These are phyloP conservation scores for Drosophila gaucha DNA, from an alignment of 2,888 invertebrate species.

Conservation along the genomic window DNA sequence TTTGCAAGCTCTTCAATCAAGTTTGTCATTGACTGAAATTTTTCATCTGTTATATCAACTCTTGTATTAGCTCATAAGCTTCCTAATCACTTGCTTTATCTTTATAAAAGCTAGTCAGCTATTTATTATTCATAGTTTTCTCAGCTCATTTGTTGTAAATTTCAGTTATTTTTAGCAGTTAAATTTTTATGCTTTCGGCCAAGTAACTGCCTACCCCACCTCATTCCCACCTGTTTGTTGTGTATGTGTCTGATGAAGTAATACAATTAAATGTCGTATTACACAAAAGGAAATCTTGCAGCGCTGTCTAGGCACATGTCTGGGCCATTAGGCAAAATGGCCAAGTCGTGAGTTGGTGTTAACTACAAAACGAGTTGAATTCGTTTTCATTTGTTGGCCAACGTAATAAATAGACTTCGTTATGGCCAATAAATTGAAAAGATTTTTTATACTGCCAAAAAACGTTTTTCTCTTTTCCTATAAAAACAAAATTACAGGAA, in stretches of 20 bases:
- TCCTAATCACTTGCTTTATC: neutral
- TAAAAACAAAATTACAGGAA: neutral
- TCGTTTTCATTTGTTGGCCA: slow-evolving; percentile 58
- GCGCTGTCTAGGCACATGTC: slow-evolving; percentile 53
- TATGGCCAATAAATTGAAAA: slow-evolving; percentile 37
- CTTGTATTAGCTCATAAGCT: neutral
- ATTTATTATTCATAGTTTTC: slow-evolving; percentile 4
- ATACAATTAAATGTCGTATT: slow-evolving; percentile 66
- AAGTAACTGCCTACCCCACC: neutral
- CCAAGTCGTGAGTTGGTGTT: slow-evolving; percentile 71
- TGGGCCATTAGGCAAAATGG: slow-evolving; percentile 66
- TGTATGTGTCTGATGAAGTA: slow-evolving; percentile 57
- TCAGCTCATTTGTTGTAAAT: neutral
- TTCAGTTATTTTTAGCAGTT: neutral
- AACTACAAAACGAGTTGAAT: slow-evolving; percentile 62
- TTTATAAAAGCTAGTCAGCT: neutral
- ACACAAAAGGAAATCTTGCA: slow-evolving; percentile 44
- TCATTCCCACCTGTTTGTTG: slow-evolving; percentile 17
- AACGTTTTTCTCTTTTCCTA: slow-evolving; percentile 1
- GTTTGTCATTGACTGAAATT: neutral
- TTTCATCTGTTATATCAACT: neutral
- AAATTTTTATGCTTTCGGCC: slow-evolving; percentile 4
- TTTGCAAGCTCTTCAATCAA: too few relatives aligned
- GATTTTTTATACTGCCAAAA: neutral
- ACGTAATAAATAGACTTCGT: slow-evolving; percentile 45